These are phyloP conservation scores for Falco columbarius DNA, from an alignment of 2,797 vertebrate genomes.

Conservation along the genomic window DNA sequence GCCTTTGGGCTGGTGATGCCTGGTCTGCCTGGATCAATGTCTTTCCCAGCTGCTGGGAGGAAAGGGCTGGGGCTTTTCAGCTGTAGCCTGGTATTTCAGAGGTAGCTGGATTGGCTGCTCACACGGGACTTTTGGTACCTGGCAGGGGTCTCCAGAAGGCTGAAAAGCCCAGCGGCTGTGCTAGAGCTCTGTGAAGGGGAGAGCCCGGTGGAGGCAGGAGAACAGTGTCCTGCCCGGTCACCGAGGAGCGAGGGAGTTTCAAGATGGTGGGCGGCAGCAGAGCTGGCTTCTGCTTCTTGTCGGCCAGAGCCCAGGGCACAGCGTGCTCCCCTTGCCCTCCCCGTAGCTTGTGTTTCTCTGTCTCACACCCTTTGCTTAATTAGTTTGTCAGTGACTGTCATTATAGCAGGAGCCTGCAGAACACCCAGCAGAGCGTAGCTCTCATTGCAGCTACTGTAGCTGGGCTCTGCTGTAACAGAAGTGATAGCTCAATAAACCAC, in stretches of 20 bases:
- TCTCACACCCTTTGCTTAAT: slow-evolving; percentile 31
- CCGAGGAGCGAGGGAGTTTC: neutral
- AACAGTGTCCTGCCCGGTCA: neutral
- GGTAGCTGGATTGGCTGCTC: neutral
- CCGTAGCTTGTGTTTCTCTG: neutral
- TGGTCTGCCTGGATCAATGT: neutral
- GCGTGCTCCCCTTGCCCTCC: neutral
- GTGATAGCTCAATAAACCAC: slow-evolving; percentile 45
- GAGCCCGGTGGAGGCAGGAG: neutral
- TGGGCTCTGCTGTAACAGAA: slow-evolving; percentile 8
- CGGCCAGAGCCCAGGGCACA: neutral
- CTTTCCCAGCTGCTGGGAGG: neutral
- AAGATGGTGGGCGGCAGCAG: neutral
- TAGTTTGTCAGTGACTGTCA: slow-evolving; percentile 49
- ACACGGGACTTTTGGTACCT: neutral
- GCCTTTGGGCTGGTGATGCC: neutral
- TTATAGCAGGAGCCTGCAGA: slow-evolving; percentile 7
- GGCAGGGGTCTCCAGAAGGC: neutral
- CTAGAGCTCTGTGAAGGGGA: neutral
- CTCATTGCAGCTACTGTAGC: slow-evolving; percentile 13
- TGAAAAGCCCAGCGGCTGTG: neutral
- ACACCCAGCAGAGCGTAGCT: neutral
- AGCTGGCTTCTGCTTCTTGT: neutral
- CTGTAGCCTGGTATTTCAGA: neutral
- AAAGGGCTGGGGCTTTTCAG: neutral